Evolutionary conservation across 2,888 invertebrate species (phyloP), one percentile per base, ranked within the genome.

Genomic region (Melanostoma scalare): DNA sequence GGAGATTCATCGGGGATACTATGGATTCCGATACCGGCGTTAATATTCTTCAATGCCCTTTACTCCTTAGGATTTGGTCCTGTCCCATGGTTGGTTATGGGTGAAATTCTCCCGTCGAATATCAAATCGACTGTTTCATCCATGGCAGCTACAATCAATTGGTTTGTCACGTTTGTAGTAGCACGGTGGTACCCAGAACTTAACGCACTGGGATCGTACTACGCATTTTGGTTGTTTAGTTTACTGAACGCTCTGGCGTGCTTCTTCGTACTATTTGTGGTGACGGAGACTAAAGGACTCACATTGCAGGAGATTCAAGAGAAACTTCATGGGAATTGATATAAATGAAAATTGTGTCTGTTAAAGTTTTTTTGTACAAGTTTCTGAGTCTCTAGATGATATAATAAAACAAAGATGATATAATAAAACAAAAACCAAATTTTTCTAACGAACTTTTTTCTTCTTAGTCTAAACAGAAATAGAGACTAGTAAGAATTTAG

Each of bases 261-360:
- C 89, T 92, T 95, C 88, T 98, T 97, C 91, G 94, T 95, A 0
- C 90, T 94, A 61, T 93, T 95, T 86, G 89, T 94, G 68, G 93
- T 98, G 10, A 96, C 97, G 1, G 98, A 98, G 92, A 98, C 98
- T 0, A 97, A 96, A 91, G 97, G 97, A 52, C 95, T 96, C 91
- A 95, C 95, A 87, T 93, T 97, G 87, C 94, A 95, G 88, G 94
- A 97, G 92, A 97, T 98, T 85, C 95, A 96, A 90, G 93, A 94
- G 69, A 94, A 94, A 88, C 91, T 95, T 52, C 93, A 61, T 8
- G 48, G 94, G 9, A 90, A 92, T 92, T 61, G 35, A 20, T 20
- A 20, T 20, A 20, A 20, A 20, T 20, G 20, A 48, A 20, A 33
- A 44, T 55, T 9, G 30, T 36, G 20, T 20, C 20, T 20, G 20